Evolutionary conservation across 2,797 vertebrate genomes (phyloP).

Genomic region (Halcyon chelicuti): DNA sequence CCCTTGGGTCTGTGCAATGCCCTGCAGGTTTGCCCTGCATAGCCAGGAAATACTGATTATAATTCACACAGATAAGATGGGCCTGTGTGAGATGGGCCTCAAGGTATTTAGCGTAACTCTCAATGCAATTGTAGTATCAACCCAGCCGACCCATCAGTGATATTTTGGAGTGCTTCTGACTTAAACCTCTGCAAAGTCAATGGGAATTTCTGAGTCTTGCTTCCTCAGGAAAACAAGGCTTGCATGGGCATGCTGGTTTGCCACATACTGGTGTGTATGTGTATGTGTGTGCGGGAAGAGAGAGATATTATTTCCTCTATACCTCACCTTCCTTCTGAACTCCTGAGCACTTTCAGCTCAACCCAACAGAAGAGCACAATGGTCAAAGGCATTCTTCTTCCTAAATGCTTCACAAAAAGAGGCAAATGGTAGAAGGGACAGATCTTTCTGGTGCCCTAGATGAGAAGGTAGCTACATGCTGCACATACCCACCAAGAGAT

Average conservation of each 20-base stretch:
- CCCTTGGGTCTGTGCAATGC: neutral
- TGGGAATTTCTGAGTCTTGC: neutral
- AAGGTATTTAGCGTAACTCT: accelerated
- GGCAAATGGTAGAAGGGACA: neutral
- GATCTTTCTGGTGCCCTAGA: neutral
- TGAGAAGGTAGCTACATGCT: neutral
- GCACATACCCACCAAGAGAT: neutral
- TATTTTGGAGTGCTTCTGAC: neutral
- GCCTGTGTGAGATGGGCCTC: accelerated
- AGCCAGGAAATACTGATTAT: neutral
- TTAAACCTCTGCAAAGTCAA: neutral
- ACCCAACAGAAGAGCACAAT: neutral
- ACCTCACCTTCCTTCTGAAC: neutral
- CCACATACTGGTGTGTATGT: neutral
- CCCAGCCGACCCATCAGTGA: neutral
- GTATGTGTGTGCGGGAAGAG: neutral
- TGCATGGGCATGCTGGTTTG: neutral
- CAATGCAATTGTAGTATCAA: neutral
- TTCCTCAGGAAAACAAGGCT: neutral
- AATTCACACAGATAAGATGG: neutral
- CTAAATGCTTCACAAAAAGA: neutral
- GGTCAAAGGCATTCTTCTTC: neutral
- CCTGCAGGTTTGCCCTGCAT: neutral
- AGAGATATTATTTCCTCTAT: neutral
- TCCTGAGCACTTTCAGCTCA: neutral